Conservation (phyloP, 2,113 vertebrate species). For the Pipa parva region DNA sequence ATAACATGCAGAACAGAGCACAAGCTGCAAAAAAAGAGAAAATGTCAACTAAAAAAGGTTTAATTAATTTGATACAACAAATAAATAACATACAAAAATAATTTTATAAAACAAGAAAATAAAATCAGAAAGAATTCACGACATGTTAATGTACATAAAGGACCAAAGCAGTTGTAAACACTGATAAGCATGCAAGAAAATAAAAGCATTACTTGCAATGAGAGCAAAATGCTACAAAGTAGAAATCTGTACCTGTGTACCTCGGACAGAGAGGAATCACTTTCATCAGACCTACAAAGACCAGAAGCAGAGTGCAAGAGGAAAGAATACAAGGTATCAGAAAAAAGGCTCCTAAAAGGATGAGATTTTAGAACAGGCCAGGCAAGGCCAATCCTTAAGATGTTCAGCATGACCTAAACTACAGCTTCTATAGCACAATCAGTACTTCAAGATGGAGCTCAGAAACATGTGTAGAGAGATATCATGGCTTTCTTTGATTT, state of each 20-base stretch:
- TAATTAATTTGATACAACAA: neutral
- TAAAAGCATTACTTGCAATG: constrained; percentile 45
- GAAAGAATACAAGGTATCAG: constrained; percentile 67
- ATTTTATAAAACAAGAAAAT: neutral
- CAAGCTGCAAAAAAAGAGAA: neutral
- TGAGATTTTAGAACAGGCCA: too few relatives aligned
- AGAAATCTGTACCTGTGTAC: constrained; percentile 75
- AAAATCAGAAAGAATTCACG: neutral
- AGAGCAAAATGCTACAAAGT: constrained; percentile 49
- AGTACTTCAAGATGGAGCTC: too few relatives aligned
- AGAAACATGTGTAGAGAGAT: too few relatives aligned
- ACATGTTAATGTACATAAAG: neutral
- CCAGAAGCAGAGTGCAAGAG: constrained; percentile 66
- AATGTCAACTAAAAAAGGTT: neutral
- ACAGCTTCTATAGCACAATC: too few relatives aligned
- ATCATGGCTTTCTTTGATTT: too few relatives aligned
- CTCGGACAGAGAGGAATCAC: constrained; percentile 76
- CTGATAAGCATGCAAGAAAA: constrained; percentile 60
- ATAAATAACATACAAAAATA: neutral
- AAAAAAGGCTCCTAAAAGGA: too few relatives aligned
- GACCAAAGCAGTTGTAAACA: constrained; percentile 12
- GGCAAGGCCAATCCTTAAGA: too few relatives aligned
- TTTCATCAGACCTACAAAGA: constrained; percentile 79
- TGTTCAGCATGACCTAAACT: too few relatives aligned
- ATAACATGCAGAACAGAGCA: neutral